Percentiles rank a stretch among this genome's conserved stretches.
Evolutionary conservation across 2,888 invertebrate genomes (phyloP).

Genomic region (Pecten maximus): DNA sequence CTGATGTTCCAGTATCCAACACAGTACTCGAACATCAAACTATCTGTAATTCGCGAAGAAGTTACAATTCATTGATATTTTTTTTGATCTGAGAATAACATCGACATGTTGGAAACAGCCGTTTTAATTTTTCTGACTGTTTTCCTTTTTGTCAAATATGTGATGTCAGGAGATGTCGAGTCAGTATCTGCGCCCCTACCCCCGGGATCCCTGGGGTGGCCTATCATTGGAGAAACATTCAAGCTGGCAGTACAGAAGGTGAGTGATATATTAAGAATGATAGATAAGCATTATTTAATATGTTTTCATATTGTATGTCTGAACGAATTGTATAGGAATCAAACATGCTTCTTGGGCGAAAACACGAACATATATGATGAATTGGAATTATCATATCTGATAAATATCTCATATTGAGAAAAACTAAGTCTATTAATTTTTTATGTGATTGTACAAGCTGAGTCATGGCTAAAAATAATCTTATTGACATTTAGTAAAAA

Average conservation of each 20-base stretch:
- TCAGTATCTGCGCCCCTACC: neutral
- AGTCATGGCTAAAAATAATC: too few relatives aligned
- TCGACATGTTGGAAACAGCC: neutral
- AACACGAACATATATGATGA: too few relatives aligned
- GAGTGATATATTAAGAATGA: too few relatives aligned
- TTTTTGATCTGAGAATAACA: neutral
- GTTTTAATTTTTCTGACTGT: neutral
- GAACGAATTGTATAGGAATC: too few relatives aligned
- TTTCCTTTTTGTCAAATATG: neutral
- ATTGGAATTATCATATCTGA: too few relatives aligned
- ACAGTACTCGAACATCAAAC: neutral
- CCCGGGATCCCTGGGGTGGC: conserved; percentile 19
- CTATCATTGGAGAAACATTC: conserved; percentile 23
- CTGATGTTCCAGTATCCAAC: neutral
- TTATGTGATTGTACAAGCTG: too few relatives aligned
- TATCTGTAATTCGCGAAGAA: neutral
- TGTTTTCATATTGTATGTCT: too few relatives aligned
- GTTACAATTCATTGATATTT: neutral
- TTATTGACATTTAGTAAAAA: too few relatives aligned
- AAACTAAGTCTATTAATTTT: too few relatives aligned
- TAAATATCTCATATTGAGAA: too few relatives aligned
- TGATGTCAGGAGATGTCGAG: neutral
- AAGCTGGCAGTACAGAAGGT: conserved; percentile 33
- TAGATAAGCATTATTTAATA: too few relatives aligned
- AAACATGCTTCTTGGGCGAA: too few relatives aligned